Conservation (phyloP, 2,797 vertebrate species). For the Cheirogaleus major region DNA sequence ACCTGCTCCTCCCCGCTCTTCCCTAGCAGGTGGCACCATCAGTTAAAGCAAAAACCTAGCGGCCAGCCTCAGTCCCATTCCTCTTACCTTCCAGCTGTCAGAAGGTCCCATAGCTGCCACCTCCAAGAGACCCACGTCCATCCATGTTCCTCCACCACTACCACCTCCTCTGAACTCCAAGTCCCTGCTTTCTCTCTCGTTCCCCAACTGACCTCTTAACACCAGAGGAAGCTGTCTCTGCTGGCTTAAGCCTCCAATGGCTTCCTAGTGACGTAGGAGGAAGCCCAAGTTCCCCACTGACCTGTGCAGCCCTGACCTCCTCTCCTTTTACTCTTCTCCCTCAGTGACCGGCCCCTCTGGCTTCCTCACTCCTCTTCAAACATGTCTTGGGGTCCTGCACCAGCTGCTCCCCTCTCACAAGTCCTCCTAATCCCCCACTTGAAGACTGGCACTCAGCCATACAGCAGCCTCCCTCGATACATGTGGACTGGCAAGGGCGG, state of each 20-base stretch:
- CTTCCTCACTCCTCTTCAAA: background rate
- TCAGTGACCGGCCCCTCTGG: background rate
- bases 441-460: background rate
- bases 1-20: background rate
- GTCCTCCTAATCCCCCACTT: background rate
- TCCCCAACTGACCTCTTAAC: background rate
- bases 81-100: background rate
- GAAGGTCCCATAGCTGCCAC: background rate
- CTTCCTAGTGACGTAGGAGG: background rate
- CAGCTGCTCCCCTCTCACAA: background rate
- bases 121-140: background rate
- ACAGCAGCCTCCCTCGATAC: background rate
- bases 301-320: background rate
- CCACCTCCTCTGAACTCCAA: fast-evolving
- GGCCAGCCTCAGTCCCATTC: background rate
- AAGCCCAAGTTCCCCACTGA: background rate
- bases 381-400: background rate
- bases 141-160: fast-evolving
- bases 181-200: background rate
- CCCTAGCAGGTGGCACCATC: background rate
- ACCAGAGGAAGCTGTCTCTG: background rate
- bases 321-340: background rate
- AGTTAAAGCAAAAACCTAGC: background rate
- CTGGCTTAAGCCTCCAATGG: background rate
- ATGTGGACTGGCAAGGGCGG: background rate